phyloP scores from a whole-genome alignment of 2,888 invertebrate genomes.

The Apocheima hispidaria region DNA sequence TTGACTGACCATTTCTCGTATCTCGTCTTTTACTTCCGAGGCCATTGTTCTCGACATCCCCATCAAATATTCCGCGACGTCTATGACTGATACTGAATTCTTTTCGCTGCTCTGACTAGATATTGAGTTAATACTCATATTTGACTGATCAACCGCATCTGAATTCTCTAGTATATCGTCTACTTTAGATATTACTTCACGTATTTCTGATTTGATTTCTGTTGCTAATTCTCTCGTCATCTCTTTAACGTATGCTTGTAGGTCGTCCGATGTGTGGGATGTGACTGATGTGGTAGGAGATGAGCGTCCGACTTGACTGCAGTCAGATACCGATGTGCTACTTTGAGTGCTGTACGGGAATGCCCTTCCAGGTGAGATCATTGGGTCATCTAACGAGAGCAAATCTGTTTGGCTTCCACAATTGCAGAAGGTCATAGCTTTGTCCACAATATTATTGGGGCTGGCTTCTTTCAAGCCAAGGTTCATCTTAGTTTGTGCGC shows the following conservation, averaged over 20 bases:
- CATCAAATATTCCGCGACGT: slow-evolving; percentile 92
- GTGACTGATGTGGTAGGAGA: slow-evolving; percentile 85
- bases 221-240: slow-evolving; percentile 92
- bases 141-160: slow-evolving; percentile 85
- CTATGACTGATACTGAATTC: slow-evolving; percentile 90
- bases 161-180: slow-evolving; percentile 92
- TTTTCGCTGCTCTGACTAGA: slow-evolving; percentile 87
- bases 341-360: slow-evolving; percentile 75
- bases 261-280: slow-evolving; percentile 87
- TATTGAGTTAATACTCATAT: slow-evolving; percentile 79
- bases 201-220: slow-evolving; percentile 93
- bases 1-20: slow-evolving; percentile 90
- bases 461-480: slow-evolving; percentile 87
- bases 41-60: slow-evolving; percentile 92
- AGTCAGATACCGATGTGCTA: slow-evolving; percentile 84
- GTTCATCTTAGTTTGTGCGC: slow-evolving; percentile 88
- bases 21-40: slow-evolving; percentile 92
- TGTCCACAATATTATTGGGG: slow-evolving; percentile 68
- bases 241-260: slow-evolving; percentile 91
- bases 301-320: slow-evolving; percentile 82
- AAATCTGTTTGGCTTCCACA: slow-evolving; percentile 91
- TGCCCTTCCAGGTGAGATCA: slow-evolving; percentile 78
- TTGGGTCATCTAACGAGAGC: slow-evolving; percentile 87
- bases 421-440: slow-evolving; percentile 86
- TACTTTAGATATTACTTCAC: slow-evolving; percentile 92